phyloP scores from a whole-genome alignment of 2,888 invertebrate species.

The Autographa gamma region DNA sequence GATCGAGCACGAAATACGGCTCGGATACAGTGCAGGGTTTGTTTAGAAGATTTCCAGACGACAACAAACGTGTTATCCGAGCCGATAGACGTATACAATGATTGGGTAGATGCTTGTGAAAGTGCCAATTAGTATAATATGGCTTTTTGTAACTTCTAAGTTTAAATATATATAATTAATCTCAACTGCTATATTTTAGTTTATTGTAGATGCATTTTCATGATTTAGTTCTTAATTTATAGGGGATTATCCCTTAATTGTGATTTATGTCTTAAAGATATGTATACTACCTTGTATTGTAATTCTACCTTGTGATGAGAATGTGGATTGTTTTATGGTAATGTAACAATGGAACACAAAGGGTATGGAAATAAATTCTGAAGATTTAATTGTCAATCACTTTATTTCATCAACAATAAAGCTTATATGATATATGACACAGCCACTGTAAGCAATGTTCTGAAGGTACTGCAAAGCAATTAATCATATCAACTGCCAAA shows the following conservation, averaged over 20 bases:
- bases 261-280: slow-evolving; percentile 14
- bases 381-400: slow-evolving; percentile 62
- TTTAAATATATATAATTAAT: slow-evolving; percentile 49
- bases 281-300: slow-evolving; percentile 16
- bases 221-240: slow-evolving; percentile 9
- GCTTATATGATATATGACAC: slow-evolving; percentile 56
- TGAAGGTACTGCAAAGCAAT: slow-evolving; percentile 16
- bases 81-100: slow-evolving; percentile 99
- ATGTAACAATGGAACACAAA: slow-evolving; percentile 33
- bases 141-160: slow-evolving; percentile 40
- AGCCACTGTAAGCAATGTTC: slow-evolving; percentile 48
- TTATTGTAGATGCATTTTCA: slow-evolving; percentile 15
- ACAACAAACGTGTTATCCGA: slow-evolving; percentile 98
- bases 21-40: slow-evolving; percentile 97
- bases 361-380: slow-evolving; percentile 47
- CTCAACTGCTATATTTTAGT: slow-evolving; percentile 24
- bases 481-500: slow-evolving; percentile 3
- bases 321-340: slow-evolving; percentile 25
- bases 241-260: slow-evolving; percentile 10
- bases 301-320: slow-evolving; percentile 20
- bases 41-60: slow-evolving; percentile 98
- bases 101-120: slow-evolving; percentile 99
- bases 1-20: slow-evolving; percentile 98
- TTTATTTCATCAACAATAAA: slow-evolving; percentile 75
- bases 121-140: slow-evolving; percentile 90